These are phyloP conservation scores for Macrophya alboannulata DNA, from an alignment of 2,888 invertebrate genomes.

Conservation along the genomic window DNA sequence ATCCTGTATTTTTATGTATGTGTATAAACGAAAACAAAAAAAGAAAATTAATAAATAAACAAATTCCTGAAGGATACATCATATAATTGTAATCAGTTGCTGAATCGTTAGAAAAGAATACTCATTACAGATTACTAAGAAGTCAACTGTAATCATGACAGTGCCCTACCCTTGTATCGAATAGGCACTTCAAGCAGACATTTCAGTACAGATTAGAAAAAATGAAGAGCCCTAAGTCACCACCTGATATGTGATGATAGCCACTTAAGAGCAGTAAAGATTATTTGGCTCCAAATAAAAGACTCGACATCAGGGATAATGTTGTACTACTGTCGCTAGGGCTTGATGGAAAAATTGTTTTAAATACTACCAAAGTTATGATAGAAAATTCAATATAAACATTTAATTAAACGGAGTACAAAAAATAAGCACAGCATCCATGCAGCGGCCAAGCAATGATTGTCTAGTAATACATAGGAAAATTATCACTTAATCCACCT, in stretches of 20 bases:
- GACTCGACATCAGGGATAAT: background rate
- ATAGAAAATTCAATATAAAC: conserved; percentile 81
- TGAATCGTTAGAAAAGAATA: conserved; percentile 44
- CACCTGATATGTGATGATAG: conserved; percentile 27
- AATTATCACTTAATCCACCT: conserved; percentile 54
- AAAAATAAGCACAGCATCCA: conserved; percentile 72
- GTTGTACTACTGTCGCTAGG: conserved; percentile 38
- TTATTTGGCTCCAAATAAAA: background rate
- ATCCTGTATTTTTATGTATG: conserved; percentile 25
- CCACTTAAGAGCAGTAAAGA: conserved; percentile 28
- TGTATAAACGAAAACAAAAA: conserved; percentile 53
- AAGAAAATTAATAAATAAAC: conserved; percentile 29
- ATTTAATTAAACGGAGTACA: conserved; percentile 81
- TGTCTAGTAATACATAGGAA: conserved; percentile 60
- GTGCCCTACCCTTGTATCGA: conserved; percentile 25
- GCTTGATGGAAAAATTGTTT: background rate
- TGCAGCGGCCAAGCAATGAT: conserved; percentile 76
- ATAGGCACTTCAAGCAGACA: conserved; percentile 35
- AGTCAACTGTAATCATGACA: conserved; percentile 17
- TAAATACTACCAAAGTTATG: conserved; percentile 36
- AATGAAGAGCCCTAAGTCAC: conserved; percentile 8
- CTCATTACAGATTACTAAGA: conserved; percentile 23
- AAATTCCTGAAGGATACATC: conserved; percentile 44
- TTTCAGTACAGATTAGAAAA: conserved; percentile 27
- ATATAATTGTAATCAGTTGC: conserved; percentile 51